Evolutionary conservation across 1,140 invertebrate genomes (phyloP).

Genomic region (Rhagoletis pomonella): DNA sequence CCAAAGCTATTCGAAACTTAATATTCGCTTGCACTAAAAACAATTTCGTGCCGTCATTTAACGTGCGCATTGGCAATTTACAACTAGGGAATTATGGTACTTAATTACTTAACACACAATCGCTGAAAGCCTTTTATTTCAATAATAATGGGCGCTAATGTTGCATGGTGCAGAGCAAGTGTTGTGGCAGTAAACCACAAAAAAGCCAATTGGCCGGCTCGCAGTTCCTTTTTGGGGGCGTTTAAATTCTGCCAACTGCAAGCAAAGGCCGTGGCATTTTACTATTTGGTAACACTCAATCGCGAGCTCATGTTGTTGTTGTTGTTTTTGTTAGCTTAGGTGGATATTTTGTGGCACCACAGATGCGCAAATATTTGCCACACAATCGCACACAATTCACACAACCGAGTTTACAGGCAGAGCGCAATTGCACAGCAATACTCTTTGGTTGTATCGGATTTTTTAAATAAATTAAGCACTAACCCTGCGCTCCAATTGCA

Average conservation of each 20-base stretch:
- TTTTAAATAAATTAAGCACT: neutral
- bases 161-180: neutral
- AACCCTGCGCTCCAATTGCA: neutral
- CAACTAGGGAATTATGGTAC: constrained; percentile 33
- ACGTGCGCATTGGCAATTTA: constrained; percentile 39
- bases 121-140: constrained; percentile 47
- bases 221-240: neutral
- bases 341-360: neutral
- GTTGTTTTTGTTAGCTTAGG: too few relatives aligned
- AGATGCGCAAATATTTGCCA: neutral
- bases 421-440: neutral
- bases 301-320: neutral
- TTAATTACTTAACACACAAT: constrained; percentile 37
- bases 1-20: neutral
- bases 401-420: neutral
- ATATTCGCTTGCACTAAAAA: constrained; percentile 1
- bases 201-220: neutral
- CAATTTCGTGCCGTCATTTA: neutral
- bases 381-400: neutral
- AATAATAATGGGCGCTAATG: constrained; percentile 40
- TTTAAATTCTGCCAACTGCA: neutral
- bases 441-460: too few relatives aligned
- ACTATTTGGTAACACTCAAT: neutral
- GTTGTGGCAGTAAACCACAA: neutral
- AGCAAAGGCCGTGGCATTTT: neutral